Base-by-base conservation (phyloP, 2,797 vertebrate species). In the Zenarchopterus dispar region DNA sequence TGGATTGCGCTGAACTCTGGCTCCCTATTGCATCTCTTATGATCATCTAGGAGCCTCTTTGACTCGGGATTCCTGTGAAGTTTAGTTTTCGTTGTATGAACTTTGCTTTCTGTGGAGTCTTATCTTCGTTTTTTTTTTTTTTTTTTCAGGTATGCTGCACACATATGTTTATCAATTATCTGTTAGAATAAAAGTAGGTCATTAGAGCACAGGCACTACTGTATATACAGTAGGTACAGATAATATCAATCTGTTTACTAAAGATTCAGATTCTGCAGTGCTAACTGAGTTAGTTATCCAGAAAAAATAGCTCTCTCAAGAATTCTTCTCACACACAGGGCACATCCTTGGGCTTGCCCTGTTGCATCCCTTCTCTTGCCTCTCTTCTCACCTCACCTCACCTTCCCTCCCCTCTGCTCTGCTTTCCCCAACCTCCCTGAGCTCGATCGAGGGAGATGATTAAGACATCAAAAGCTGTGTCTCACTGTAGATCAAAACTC, bases 391-490 rank as follows among this genome's bases (percentile, higher is more conserved):
- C 28, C 15, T 13, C 49, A 28, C 28, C 58, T 69, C 21, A 43
- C 41, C 51, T 61, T 48, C 36, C 50, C 55, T 64, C 73, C 71
- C 52, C 61, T 74, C 58, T 67, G 57, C 48, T 68, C 77, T 56
- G 47, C 71, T 70, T 71, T 74, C 78, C 72, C 77, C 77, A 79
- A 80, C 77, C 84, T 90, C 91, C 84, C 88, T 73, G 75, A 83
- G 88, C 85, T 88, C 75, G 85, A 91, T 91, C 71, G 89, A 85
- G 82, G 73, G 81, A 84, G 86, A 86, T 91, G 89, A 93, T 93
- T 91, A 92, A 93, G 91, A 92, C 90, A 90, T 92, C 88, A 92
- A 91, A 93, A 89, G 88, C 85, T 62, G 65, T 75, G 87, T 84
- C 80, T 83, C 86, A 64, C 80, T 79, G 88, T 89, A 90, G 91